Evolutionary conservation across 2,888 invertebrate genomes (phyloP), one percentile per base, ranked within the genome.

Genomic region (Cyrtodaria siliqua): DNA sequence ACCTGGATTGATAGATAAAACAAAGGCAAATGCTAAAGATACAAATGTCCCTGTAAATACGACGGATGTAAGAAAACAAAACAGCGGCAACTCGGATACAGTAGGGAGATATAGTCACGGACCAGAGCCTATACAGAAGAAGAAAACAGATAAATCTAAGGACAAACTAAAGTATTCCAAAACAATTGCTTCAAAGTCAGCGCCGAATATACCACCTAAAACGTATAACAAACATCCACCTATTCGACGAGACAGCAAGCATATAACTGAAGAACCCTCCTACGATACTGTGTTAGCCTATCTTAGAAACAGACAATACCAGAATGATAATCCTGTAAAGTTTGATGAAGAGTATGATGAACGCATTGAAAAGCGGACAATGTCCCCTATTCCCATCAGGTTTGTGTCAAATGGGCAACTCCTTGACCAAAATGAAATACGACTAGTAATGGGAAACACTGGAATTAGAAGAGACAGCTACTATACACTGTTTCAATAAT

Each of bases 221-320:
- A 47, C 66, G n/a, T 66, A 56, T 27, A 26, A 57, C 12, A 42
- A 29, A 12, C 57, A 52, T 4, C 59, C 55, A 38, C 77, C 62
- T 16, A 59, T 71, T 20, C 29, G 50, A 4, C 63, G 47, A 47
- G 20, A 77, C 27, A 64, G 68, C 26, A 59, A 68, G 47, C 57
- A 72, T 42, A 44, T 52, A 2, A 20, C 24, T 9, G 24, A 64
- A 24, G 72, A 47, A 27, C 33, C 60, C 1, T 53, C 69, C 18
- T 55, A 73, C 23, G 62, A 70, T 47, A 57, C 70, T 16, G 70
- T 73, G n/a, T 16, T 64, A 4, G 42, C 52, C 2, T 64, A 69
- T 42, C 53, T 70, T 8, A 56, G 44, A n/a, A 62, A 55, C 18
- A 56, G 63, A 33, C 55, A 52, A 26, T 20, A 56, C 0, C 27